These are phyloP conservation scores for Trimorus sp. DNA, from an alignment of 2,888 invertebrate species.

Conservation along the genomic window DNA sequence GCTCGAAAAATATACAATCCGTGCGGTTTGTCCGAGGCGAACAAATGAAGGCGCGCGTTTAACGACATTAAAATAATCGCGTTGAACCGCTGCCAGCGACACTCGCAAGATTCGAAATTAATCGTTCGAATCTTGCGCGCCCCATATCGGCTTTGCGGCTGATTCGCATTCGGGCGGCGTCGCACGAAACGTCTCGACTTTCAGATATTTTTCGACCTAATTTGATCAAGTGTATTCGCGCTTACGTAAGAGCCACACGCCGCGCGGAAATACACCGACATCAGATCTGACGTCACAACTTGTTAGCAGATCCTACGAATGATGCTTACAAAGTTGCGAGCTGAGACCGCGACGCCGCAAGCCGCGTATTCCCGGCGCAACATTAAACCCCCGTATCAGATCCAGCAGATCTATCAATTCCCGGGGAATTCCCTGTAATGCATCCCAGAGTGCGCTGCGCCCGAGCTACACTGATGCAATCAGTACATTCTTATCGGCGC, in stretches of 20 bases:
- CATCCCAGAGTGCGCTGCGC: constrained; percentile 22
- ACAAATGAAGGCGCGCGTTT: no score
- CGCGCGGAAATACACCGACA: constrained; percentile 13
- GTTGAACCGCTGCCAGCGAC: no score
- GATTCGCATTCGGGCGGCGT: no score
- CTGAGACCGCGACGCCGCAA: constrained; percentile 9
- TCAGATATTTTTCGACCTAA: constrained; percentile 16
- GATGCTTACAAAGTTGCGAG: constrained; percentile 27
- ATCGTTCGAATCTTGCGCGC: no score
- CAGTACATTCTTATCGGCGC: constrained; percentile 53
- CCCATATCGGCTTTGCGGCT: no score
- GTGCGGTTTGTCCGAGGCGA: no score
- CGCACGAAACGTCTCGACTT: not conserved
- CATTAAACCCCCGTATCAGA: constrained; percentile 43
- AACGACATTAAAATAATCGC: constrained; percentile 1
- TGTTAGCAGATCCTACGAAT: constrained; percentile 31
- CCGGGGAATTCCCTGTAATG: constrained; percentile 39
- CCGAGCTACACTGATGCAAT: constrained; percentile 41
- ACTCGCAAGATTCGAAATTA: no score
- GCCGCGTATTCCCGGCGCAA: constrained; percentile 10
- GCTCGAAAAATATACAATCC: not conserved
- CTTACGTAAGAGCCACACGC: constrained; percentile 11
- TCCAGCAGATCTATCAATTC: constrained; percentile 48
- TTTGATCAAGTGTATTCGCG: constrained; percentile 18
- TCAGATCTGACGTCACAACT: constrained; percentile 30